Percentiles rank a stretch among this genome's conserved stretches.
Conservation (phyloP, 2,113 vertebrate genomes). For the Nipponia nippon region DNA sequence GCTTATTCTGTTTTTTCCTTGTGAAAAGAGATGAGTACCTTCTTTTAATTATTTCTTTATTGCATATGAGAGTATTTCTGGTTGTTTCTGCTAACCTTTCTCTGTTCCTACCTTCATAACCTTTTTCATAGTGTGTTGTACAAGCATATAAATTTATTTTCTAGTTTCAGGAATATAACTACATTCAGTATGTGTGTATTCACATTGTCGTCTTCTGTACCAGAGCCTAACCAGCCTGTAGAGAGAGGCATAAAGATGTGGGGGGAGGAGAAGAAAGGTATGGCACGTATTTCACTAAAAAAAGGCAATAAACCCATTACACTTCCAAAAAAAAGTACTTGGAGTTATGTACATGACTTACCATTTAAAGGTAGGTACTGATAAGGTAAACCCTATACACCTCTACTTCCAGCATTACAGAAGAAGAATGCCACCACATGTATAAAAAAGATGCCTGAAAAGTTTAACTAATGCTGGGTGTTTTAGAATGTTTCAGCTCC, state of each 20-base stretch:
- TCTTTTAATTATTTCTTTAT: not conserved
- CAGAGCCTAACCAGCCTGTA: not conserved
- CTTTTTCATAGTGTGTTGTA: accelerated
- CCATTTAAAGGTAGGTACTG: not conserved
- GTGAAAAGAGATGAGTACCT: too few species aligned
- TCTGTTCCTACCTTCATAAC: not conserved
- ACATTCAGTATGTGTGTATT: not conserved
- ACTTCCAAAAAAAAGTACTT: not conserved
- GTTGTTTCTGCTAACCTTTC: not conserved
- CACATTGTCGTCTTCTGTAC: not conserved
- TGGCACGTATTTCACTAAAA: not conserved
- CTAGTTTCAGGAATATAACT: not conserved
- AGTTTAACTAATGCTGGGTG: not conserved
- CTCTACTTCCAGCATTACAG: not conserved
- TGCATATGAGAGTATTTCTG: not conserved
- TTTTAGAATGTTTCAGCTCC: not conserved
- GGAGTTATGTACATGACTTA: accelerated
- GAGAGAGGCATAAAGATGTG: not conserved
- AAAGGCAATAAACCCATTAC: not conserved
- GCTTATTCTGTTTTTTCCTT: too few species aligned
- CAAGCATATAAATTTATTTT: not conserved
- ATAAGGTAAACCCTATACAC: not conserved
- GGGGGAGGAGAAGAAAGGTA: not conserved
- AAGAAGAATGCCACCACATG: not conserved
- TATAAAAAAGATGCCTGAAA: not conserved